Evolutionary conservation across 2,888 invertebrate genomes (phyloP).

Genomic region (Boloria euphrosyne): DNA sequence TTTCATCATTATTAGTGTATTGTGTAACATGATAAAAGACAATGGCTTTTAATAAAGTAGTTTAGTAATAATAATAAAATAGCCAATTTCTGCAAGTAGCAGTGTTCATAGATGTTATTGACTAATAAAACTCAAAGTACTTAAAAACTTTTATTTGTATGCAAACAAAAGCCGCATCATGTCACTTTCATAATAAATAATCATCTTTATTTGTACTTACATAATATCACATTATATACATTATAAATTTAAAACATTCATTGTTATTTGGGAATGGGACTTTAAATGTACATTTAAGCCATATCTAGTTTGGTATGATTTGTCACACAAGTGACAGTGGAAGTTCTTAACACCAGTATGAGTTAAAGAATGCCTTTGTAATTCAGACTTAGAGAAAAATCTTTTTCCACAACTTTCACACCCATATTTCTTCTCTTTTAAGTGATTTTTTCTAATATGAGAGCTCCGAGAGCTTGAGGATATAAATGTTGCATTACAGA

Average conservation of each 20-base stretch:
- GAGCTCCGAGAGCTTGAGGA: slow-evolving; percentile 73
- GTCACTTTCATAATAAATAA: slow-evolving; percentile 20
- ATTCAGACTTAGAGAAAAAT: slow-evolving; percentile 74
- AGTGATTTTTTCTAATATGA: slow-evolving; percentile 73
- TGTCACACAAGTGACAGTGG: slow-evolving; percentile 75
- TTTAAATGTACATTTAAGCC: slow-evolving; percentile 77
- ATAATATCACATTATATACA: slow-evolving; percentile 6
- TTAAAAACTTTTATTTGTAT: slow-evolving; percentile 2
- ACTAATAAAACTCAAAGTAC: background rate
- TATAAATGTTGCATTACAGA: slow-evolving; percentile 75
- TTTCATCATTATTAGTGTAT: too few species aligned
- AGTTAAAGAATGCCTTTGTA: slow-evolving; percentile 71
- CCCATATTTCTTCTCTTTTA: slow-evolving; percentile 74
- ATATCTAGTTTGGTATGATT: slow-evolving; percentile 76
- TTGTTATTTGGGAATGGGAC: slow-evolving; percentile 60
- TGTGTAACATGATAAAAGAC: too few species aligned
- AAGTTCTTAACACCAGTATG: slow-evolving; percentile 78
- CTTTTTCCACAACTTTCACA: slow-evolving; percentile 74
- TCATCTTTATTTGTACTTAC: slow-evolving; percentile 19
- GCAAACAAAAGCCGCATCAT: slow-evolving; percentile 13
- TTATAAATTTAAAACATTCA: slow-evolving; percentile 54
- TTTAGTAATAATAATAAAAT: too few species aligned
- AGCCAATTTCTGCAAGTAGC: too few species aligned
- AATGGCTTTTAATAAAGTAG: too few species aligned
- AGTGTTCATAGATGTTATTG: too few species aligned